A percentile compares a stretch with the other conserved stretches of the same genome.
Conservation (phyloP, 1,140 invertebrate genomes). For the Bombus consobrinus region DNA sequence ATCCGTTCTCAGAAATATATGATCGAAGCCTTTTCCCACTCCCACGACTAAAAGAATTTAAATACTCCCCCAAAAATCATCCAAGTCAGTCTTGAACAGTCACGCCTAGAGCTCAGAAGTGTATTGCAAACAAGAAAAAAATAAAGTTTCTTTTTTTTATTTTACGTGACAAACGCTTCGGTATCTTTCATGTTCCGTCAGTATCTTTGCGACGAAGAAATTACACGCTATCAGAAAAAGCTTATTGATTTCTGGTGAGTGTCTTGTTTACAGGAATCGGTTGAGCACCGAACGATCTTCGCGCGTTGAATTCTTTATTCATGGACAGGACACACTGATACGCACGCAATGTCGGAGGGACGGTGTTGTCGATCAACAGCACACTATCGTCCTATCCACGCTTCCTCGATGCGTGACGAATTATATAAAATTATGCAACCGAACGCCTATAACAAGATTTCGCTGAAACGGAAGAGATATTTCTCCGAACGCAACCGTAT, state of each 20-base stretch:
- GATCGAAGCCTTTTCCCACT: too few relatives aligned
- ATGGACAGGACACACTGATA: not conserved
- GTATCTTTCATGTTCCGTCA: not conserved
- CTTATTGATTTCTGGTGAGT: not conserved
- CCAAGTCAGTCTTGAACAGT: too few relatives aligned
- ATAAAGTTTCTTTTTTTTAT: too few relatives aligned
- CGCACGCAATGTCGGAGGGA: slow-evolving; percentile 29
- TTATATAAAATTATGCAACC: not conserved
- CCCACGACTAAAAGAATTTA: too few relatives aligned
- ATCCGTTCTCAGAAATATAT: too few relatives aligned
- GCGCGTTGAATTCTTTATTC: slow-evolving; percentile 59
- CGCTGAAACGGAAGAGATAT: not conserved
- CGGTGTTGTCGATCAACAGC: slow-evolving; percentile 1
- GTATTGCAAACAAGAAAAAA: too few relatives aligned
- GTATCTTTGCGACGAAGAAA: not conserved
- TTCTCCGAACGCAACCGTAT: slow-evolving; percentile 20
- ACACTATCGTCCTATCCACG: not conserved
- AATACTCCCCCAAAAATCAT: too few relatives aligned
- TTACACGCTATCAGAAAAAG: not conserved
- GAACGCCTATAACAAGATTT: slow-evolving; percentile 9
- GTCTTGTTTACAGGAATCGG: slow-evolving; percentile 19
- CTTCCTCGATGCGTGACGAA: not conserved
- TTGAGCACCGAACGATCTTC: slow-evolving; percentile 45
- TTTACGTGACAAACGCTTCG: too few relatives aligned
- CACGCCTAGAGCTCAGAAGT: too few relatives aligned